Conservation (phyloP, 1,140 invertebrate species). For the Aricia agestis region DNA sequence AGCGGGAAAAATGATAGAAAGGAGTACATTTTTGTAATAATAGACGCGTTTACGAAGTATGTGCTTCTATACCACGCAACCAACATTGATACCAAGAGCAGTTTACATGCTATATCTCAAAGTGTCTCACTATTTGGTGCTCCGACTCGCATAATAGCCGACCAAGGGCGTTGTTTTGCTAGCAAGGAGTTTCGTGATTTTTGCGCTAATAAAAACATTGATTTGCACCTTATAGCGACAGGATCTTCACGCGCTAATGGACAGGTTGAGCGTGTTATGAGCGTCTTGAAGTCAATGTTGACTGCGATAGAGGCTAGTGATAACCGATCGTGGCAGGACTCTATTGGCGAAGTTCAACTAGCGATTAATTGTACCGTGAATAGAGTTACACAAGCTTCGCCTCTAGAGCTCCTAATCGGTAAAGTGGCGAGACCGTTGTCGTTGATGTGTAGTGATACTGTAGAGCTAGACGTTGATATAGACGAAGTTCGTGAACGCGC, state of each 20-base stretch:
- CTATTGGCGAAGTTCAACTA: constrained; percentile 45
- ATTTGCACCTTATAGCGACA: constrained; percentile 40
- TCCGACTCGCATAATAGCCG: constrained; percentile 39
- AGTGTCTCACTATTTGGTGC: constrained; percentile 39
- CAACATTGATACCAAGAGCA: constrained; percentile 31
- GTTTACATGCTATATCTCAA: constrained; percentile 12
- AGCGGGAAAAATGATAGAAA: constrained; percentile 31
- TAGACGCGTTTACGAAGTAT: constrained; percentile 31
- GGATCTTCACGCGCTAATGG: constrained; percentile 37
- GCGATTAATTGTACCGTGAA: constrained; percentile 46
- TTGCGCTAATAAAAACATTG: constrained; percentile 34
- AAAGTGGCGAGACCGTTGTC: constrained; percentile 41
- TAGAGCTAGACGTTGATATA: constrained; percentile 18
- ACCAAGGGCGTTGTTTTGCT: constrained; percentile 44
- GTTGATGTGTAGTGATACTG: constrained; percentile 29
- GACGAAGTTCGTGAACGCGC: constrained; percentile 15
- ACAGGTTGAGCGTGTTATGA: constrained; percentile 50
- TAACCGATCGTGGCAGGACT: constrained; percentile 39
- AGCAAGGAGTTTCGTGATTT: constrained; percentile 41
- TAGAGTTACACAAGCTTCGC: constrained; percentile 36
- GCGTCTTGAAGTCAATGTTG: constrained; percentile 30
- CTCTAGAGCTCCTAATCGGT: constrained; percentile 41
- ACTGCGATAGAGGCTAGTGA: constrained; percentile 20
- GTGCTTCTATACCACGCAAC: constrained; percentile 27
- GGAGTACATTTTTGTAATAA: constrained; percentile 30